A percentile compares a stretch with the other conserved stretches of the same genome.
Conservation (phyloP, 2,888 invertebrate species). For the Nomada flava region DNA sequence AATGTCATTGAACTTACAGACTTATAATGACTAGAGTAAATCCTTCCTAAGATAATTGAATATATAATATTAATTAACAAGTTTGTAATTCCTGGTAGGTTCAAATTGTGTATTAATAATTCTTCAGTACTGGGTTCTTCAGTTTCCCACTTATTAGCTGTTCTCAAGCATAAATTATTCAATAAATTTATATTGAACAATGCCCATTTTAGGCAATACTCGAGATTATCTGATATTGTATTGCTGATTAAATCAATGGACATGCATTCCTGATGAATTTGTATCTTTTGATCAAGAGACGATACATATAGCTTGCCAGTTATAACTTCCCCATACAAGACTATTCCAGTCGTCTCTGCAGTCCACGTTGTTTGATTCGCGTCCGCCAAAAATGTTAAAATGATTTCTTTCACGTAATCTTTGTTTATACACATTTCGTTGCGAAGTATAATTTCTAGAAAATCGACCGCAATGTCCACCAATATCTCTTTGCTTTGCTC, state of each 20-base stretch:
- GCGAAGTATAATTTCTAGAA: conserved; percentile 73
- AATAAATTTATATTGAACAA: conserved; percentile 75
- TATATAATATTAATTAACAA: conserved; percentile 80
- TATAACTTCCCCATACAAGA: conserved; percentile 79
- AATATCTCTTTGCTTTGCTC: conserved; percentile 63
- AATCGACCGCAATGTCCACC: conserved; percentile 72
- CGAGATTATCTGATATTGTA: conserved; percentile 71
- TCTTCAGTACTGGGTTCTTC: conserved; percentile 64
- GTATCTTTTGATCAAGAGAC: conserved; percentile 67
- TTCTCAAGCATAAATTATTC: conserved; percentile 66
- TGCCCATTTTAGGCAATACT: conserved; percentile 80
- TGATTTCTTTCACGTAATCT: conserved; percentile 57
- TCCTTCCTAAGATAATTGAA: conserved; percentile 79
- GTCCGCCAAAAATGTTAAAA: conserved; percentile 72
- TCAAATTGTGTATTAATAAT: conserved; percentile 47
- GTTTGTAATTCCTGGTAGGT: conserved; percentile 76
- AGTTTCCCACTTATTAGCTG: conserved; percentile 50
- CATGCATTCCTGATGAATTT: conserved; percentile 64
- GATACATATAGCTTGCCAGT: conserved; percentile 78
- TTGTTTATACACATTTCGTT: conserved; percentile 32
- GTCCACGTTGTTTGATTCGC: conserved; percentile 77
- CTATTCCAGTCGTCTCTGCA: conserved; percentile 72
- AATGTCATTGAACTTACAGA: conserved; percentile 77
- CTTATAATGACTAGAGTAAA: conserved; percentile 83
- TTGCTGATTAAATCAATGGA: conserved; percentile 70